Percentiles rank a stretch among this genome's conserved stretches.
Conservation (phyloP, 2,113 vertebrate genomes). For the Alces alces region DNA sequence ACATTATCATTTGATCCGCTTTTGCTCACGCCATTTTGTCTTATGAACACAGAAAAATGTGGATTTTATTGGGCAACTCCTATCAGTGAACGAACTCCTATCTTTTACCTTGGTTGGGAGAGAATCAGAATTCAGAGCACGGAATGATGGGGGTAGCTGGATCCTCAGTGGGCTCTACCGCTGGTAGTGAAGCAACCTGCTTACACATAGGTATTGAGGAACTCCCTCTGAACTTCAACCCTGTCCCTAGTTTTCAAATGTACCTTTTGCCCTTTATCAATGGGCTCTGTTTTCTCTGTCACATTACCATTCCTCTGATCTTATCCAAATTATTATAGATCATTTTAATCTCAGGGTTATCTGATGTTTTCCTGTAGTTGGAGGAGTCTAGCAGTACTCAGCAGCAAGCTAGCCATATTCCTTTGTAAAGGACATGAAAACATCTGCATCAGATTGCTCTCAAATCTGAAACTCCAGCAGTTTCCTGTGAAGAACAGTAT, state of each 20-base stretch:
- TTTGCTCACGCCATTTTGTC: neutral
- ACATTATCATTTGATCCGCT: neutral
- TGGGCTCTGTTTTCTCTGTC: neutral
- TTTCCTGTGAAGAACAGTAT: neutral
- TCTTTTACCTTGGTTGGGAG: neutral
- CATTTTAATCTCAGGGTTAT: neutral
- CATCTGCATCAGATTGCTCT: neutral
- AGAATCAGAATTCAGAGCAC: neutral
- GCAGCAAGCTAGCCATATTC: neutral
- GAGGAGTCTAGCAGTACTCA: neutral
- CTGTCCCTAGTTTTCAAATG: neutral
- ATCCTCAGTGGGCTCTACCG: neutral
- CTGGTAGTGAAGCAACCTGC: neutral
- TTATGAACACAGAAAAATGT: neutral
- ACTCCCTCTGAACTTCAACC: neutral
- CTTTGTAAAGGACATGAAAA: neutral
- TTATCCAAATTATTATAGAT: neutral
- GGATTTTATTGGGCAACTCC: neutral
- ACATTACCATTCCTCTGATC: neutral
- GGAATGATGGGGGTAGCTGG: neutral
- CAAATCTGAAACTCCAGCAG: neutral
- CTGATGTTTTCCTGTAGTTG: neutral
- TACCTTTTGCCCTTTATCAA: neutral
- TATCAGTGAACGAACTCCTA: neutral
- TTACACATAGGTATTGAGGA: neutral